Evolutionary conservation across 1,140 invertebrate genomes (phyloP).

Genomic region (Drosophila grimshawi): DNA sequence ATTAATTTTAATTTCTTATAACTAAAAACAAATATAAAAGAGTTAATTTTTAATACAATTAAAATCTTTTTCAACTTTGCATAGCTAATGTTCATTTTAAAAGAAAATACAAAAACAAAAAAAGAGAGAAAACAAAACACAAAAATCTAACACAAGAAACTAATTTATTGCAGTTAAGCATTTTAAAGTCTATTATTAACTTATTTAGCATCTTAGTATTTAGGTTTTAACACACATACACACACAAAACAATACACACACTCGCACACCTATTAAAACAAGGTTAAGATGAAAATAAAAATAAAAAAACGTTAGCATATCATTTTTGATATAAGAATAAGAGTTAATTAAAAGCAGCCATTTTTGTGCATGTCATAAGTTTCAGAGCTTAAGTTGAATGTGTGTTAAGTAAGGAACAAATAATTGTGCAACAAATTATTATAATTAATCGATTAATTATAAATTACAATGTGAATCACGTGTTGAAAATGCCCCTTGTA

Average conservation of each 20-base stretch:
- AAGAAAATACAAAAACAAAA: slow-evolving; percentile 36
- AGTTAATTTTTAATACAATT: slow-evolving; percentile 70
- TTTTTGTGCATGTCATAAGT: slow-evolving; percentile 57
- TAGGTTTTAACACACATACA: slow-evolving; percentile 64
- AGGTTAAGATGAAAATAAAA: slow-evolving; percentile 35
- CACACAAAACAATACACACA: slow-evolving; percentile 3
- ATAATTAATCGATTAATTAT: slow-evolving; percentile 29
- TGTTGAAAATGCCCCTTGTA: slow-evolving; percentile 61
- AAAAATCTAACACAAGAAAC: slow-evolving; percentile 48
- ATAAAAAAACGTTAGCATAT: slow-evolving; percentile 67
- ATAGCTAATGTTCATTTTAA: slow-evolving; percentile 75
- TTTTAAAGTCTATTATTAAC: slow-evolving; percentile 72
- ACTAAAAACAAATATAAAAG: slow-evolving; percentile 48
- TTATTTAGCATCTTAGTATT: slow-evolving; percentile 74
- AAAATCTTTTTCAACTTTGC: slow-evolving; percentile 63
- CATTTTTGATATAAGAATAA: slow-evolving; percentile 59
- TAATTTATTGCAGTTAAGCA: slow-evolving; percentile 81
- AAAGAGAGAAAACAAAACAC: slow-evolving; percentile 31
- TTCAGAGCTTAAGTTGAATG: slow-evolving; percentile 55
- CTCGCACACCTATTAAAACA: slow-evolving; percentile 5
- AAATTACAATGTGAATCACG: slow-evolving; percentile 22
- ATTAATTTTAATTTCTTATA: slow-evolving; percentile 83
- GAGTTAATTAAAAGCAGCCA: slow-evolving; percentile 51
- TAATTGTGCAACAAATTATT: slow-evolving; percentile 54
- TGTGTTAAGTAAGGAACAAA: slow-evolving; percentile 44